Evolutionary conservation across 92 coral and sea anemone species (phyloP).

Genomic region (Epizoanthus rinbou): DNA sequence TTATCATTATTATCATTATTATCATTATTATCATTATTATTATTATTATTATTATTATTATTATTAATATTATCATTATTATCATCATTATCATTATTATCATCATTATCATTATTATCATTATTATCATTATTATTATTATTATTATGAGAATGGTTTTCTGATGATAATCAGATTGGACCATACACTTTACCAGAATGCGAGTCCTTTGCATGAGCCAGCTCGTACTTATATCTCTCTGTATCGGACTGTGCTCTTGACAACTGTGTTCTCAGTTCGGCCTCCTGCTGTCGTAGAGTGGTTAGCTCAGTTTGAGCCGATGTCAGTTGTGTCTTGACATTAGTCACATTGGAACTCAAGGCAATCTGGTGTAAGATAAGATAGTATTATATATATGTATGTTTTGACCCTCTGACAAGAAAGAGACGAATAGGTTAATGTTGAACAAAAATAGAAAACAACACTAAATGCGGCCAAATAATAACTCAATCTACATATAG

Average conservation of each 20-base stretch:
- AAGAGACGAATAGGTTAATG: too few relatives aligned
- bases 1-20: too few relatives aligned
- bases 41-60: too few relatives aligned
- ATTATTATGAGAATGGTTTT: too few relatives aligned
- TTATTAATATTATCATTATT: too few relatives aligned
- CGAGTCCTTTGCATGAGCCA: slow-evolving; percentile 76
- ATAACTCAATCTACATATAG: too few relatives aligned
- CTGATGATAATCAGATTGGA: background rate
- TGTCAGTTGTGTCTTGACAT: slow-evolving; percentile 80
- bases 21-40: too few relatives aligned
- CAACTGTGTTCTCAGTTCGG: slow-evolving; percentile 71
- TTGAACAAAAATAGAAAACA: too few relatives aligned
- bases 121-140: too few relatives aligned
- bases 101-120: too few relatives aligned
- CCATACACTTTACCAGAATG: slow-evolving; percentile 67
- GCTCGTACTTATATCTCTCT: slow-evolving; percentile 76
- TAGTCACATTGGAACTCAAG: slow-evolving; percentile 79
- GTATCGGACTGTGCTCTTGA: slow-evolving; percentile 69
- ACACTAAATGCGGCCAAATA: too few relatives aligned
- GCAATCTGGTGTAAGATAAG: slow-evolving; percentile 52
- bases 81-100: too few relatives aligned
- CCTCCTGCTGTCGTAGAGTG: slow-evolving; percentile 82
- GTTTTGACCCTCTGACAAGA: background rate
- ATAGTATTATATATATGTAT: background rate
- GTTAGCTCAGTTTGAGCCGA: slow-evolving; percentile 76